A percentile compares a stretch with the other conserved stretches of the same genome.
Conservation (phyloP, 2,113 vertebrate genomes). For the Tiliqua scincoides region DNA sequence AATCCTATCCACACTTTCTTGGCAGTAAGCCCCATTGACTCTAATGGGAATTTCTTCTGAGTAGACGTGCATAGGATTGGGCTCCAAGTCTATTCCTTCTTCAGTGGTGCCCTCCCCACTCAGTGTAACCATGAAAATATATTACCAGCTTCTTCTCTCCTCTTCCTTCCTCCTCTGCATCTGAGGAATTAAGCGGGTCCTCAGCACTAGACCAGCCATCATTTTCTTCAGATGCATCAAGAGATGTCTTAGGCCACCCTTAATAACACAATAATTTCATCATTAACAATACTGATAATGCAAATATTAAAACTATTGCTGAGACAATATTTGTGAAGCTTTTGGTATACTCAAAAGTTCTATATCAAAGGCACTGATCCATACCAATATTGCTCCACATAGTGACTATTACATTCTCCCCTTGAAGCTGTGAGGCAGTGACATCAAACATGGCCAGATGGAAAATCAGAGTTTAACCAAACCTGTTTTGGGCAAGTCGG, state of each 20-base stretch:
- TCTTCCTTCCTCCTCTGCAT: slow-evolving; percentile 87
- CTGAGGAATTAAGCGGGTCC: slow-evolving; percentile 91
- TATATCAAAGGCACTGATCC: not conserved
- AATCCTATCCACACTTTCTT: no score
- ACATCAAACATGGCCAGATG: not conserved
- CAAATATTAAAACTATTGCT: not conserved
- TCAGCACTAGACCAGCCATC: slow-evolving; percentile 93
- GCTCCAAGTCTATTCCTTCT: not conserved
- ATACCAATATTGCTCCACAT: not conserved
- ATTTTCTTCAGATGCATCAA: slow-evolving; percentile 90
- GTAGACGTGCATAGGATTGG: no score
- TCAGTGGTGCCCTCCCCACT: not conserved
- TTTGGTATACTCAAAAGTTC: not conserved
- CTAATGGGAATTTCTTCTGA: no score
- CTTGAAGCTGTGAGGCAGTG: rapidly evolving
- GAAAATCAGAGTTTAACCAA: not conserved
- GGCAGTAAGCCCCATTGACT: no score
- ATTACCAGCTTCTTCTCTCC: slow-evolving; percentile 86
- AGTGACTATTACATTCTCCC: not conserved
- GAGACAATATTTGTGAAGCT: not conserved
- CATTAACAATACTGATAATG: not conserved
- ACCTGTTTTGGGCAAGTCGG: not conserved
- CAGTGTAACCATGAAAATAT: not conserved
- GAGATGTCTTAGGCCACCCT: slow-evolving; percentile 90
- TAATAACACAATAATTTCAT: slow-evolving; percentile 2